Base-by-base conservation (phyloP, 2,888 invertebrate species). In the Melieria crassipennis region DNA sequence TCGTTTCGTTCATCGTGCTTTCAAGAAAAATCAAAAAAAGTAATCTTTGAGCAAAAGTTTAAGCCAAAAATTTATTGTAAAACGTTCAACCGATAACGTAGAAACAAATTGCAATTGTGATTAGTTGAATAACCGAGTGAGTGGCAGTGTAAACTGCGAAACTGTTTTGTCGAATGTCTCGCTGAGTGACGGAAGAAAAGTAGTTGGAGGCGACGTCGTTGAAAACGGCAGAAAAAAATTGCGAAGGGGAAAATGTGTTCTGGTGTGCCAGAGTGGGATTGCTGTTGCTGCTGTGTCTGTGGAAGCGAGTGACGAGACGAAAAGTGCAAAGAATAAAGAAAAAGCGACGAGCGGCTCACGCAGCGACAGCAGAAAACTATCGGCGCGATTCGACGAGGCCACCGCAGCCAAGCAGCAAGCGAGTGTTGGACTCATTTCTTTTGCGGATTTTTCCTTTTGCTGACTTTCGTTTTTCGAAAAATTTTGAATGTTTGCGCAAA, bases 1-100 rank as follows among this genome's bases (percentile, higher is more conserved):
- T 62, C 61, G 60, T 60, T 73, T 75, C 70, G 73, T 73, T 69
- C 71, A 75, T 77, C 76, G 77, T 77, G 74, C 66, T 74, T 71
- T 16, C 68, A 55, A 66, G 73, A 74, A 75, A 75, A 74, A 50
- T 65, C 13, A 16, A 58, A 13, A 70, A 75, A 65, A 70, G 73
- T 72, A 71, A 72, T 57, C 68, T 69, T 73, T 65, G 16, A 67
- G 45, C 62, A 55, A 61, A 70, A 67, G 13, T 70, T 71, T 64
- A 52, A 60, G 9, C 43, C 6, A 65, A 73, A 75, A 75, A 65
- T 73, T 62, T 56, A 65, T 66, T 66, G 68, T 70, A 69, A 65
- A 73, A 71, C 45, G 30, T 48, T 58, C 52, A 55, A 67, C 42
- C 48, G 50, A 62, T 47, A 16, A 67, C 47, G 42, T 42, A 45